Percentiles rank a stretch among this genome's conserved stretches.
Evolutionary conservation across 2,113 vertebrate genomes (phyloP).

Genomic region (Oryzias curvinotus): DNA sequence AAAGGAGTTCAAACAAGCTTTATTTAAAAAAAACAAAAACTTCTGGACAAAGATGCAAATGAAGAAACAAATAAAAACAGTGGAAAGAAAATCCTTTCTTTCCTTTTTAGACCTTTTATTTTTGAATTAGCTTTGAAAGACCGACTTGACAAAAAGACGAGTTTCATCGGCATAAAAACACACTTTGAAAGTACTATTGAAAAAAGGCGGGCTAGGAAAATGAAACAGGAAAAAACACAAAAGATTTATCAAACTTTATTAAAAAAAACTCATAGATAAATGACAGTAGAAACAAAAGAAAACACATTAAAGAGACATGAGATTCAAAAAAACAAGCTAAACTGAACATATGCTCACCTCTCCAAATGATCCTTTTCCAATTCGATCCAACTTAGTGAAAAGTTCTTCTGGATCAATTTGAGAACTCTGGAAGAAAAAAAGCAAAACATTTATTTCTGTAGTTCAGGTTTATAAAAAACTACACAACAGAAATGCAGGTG

Average conservation of each 20-base stretch:
- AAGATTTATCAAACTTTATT: background rate
- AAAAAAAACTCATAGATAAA: background rate
- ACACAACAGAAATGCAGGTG: background rate
- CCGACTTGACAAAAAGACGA: background rate
- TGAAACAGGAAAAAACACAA: too few species aligned
- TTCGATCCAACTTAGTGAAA: constrained; percentile 92
- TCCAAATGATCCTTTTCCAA: constrained; percentile 93
- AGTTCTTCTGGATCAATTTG: constrained; percentile 90
- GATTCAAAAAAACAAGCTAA: background rate
- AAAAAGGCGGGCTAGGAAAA: background rate
- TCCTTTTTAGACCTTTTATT: too few species aligned
- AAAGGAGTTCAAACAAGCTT: background rate
- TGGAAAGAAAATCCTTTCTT: too few species aligned
- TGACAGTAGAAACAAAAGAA: background rate
- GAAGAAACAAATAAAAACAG: background rate
- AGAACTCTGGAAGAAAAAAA: constrained; percentile 76
- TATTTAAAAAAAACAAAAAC: background rate
- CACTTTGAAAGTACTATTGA: background rate
- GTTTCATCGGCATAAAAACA: background rate
- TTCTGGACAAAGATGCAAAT: background rate
- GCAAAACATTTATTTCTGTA: background rate
- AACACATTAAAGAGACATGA: background rate
- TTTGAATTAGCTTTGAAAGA: background rate
- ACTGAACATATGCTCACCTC: constrained; percentile 74
- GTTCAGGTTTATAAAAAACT: background rate